A percentile compares a stretch with the other conserved stretches of the same genome.
phyloP scores from a whole-genome alignment of 2,113 vertebrate genomes.

The Thunnus maccoyii region DNA sequence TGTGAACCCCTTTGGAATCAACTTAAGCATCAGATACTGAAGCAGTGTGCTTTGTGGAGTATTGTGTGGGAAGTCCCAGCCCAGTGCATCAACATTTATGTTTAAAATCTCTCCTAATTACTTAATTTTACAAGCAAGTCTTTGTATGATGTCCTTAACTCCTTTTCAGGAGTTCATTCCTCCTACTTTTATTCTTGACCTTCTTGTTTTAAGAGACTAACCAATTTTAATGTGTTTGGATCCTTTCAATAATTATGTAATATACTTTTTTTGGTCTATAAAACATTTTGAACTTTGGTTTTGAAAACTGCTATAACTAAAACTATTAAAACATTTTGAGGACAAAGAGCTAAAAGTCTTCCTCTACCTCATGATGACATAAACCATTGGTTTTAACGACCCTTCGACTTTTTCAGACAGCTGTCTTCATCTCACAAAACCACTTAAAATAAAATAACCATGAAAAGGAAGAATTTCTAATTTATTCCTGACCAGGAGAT shows the following conservation, averaged over 20 bases:
- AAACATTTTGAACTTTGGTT: background rate
- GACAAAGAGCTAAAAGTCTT: background rate
- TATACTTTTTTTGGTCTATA: too few species aligned
- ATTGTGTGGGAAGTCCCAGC: too few species aligned
- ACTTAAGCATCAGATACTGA: too few species aligned
- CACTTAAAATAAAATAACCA: background rate
- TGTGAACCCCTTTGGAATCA: background rate
- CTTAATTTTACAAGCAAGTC: background rate
- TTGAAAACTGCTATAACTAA: background rate
- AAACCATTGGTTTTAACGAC: background rate
- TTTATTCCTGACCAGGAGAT: slow-evolving; percentile 5
- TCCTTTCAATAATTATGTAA: background rate
- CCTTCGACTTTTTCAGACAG: background rate
- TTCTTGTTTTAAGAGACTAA: background rate
- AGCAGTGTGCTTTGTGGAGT: too few species aligned
- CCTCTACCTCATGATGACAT: background rate
- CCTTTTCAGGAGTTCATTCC: background rate
- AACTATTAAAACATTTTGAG: background rate
- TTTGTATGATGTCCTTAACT: background rate
- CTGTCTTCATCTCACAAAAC: background rate
- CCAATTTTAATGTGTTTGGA: background rate
- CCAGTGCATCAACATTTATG: background rate
- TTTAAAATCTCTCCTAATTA: background rate
- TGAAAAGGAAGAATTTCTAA: background rate
- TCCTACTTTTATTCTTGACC: background rate